A percentile compares a stretch with the other conserved stretches of the same genome.
Evolutionary conservation across 2,888 invertebrate genomes (phyloP).

Genomic region (Tenthredo livida): DNA sequence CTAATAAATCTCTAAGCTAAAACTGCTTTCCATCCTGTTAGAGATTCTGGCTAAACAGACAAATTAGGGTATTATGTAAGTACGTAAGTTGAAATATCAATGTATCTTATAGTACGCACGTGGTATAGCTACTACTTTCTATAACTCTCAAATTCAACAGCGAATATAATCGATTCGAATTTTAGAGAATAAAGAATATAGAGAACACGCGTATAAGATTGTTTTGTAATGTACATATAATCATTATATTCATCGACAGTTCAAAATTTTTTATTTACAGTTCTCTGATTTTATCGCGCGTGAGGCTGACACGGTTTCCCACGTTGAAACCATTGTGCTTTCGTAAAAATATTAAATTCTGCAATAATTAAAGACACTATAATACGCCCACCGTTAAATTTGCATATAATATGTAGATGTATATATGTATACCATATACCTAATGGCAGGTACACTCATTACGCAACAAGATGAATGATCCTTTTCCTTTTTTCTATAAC

Average conservation of each 20-base stretch:
- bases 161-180: neutral
- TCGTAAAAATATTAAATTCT: neutral
- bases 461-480: neutral
- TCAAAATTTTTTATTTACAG: neutral
- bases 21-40: neutral
- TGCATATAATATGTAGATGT: no score
- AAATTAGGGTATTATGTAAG: slow-evolving; percentile 1
- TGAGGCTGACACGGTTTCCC: neutral
- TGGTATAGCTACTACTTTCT: neutral
- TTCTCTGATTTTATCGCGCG: slow-evolving; percentile 5
- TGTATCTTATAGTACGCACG: neutral
- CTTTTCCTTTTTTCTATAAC: no score
- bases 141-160: neutral
- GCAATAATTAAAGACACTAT: neutral
- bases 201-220: neutral
- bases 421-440: neutral
- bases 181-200: neutral
- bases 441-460: neutral
- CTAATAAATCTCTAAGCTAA: neutral
- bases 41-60: neutral
- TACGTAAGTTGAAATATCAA: neutral
- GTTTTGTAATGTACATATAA: neutral
- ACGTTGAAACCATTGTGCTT: neutral
- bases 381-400: neutral
- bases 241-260: neutral